Percentiles rank a stretch among this genome's conserved stretches.
Evolutionary conservation across 1,140 invertebrate genomes (phyloP).

Genomic region (Dryas iulia): DNA sequence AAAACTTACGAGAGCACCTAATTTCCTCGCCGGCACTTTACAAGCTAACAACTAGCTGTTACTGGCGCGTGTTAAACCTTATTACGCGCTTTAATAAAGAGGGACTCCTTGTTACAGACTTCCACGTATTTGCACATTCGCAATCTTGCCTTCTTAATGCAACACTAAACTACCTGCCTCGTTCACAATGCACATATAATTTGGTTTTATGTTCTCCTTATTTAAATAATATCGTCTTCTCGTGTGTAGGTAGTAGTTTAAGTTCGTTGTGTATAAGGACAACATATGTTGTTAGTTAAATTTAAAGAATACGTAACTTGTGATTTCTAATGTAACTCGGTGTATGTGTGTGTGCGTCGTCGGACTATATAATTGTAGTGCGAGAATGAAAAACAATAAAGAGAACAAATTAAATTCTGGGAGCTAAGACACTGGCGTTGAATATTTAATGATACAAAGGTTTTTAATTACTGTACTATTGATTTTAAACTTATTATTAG

Average conservation of each 20-base stretch:
- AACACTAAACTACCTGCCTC: not conserved
- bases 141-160: not conserved
- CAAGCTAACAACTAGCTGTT: not conserved
- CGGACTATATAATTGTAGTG: not conserved
- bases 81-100: not conserved
- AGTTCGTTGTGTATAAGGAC: too few relatives aligned
- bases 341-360: too few relatives aligned
- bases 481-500: too few relatives aligned
- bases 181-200: not conserved
- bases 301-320: too few relatives aligned
- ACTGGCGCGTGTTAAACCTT: not conserved
- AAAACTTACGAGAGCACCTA: slow-evolving; percentile 9
- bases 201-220: not conserved
- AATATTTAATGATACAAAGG: not conserved
- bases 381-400: too few relatives aligned
- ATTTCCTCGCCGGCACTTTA: not conserved
- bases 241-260: too few relatives aligned
- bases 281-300: too few relatives aligned
- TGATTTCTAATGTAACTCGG: too few relatives aligned
- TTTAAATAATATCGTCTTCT: not conserved
- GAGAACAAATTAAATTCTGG: too few relatives aligned
- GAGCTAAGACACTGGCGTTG: not conserved
- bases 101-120: not conserved
- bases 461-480: not conserved
- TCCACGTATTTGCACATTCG: not conserved